phyloP scores from a whole-genome alignment of 2,888 invertebrate species.

The Elysia crispata region DNA sequence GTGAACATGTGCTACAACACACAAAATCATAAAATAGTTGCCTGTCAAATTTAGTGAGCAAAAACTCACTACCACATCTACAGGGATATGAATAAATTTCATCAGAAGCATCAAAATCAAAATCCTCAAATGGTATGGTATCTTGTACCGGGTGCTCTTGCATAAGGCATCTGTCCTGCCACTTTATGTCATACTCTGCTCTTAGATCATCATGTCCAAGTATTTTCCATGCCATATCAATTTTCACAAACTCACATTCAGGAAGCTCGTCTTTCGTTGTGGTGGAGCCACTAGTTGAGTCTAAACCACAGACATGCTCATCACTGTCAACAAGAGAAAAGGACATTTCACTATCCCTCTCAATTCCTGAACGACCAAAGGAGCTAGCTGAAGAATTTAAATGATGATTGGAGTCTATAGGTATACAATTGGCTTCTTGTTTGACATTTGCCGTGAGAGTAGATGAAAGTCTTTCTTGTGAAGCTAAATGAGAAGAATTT shows the following conservation, averaged over 20 bases:
- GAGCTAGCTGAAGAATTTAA: not conserved
- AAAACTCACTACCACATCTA: slow-evolving; percentile 68
- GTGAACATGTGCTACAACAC: slow-evolving; percentile 71
- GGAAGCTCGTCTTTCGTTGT: not conserved
- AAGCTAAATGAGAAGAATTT: not conserved
- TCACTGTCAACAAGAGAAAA: too few relatives aligned
- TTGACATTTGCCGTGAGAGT: too few relatives aligned
- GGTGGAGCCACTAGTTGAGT: not conserved
- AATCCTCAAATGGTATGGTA: slow-evolving; percentile 64
- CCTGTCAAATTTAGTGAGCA: slow-evolving; percentile 59
- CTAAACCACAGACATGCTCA: too few relatives aligned
- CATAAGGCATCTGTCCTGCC: slow-evolving; percentile 64
- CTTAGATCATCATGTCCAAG: slow-evolving; percentile 61
- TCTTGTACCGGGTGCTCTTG: slow-evolving; percentile 72
- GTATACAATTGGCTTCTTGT: too few relatives aligned
- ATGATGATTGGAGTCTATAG: not conserved
- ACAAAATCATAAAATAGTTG: slow-evolving; percentile 66
- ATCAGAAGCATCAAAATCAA: slow-evolving; percentile 55
- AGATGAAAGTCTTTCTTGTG: not conserved
- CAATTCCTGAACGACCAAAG: not conserved
- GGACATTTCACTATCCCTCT: not conserved
- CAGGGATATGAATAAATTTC: slow-evolving; percentile 58
- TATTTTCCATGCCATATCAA: slow-evolving; percentile 69
- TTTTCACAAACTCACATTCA: slow-evolving; percentile 58
- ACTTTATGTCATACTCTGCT: slow-evolving; percentile 65